Evolutionary conservation across 1,140 invertebrate genomes (phyloP), one percentile per base, ranked within the genome.

Genomic region (Drosophila nasuta): DNA sequence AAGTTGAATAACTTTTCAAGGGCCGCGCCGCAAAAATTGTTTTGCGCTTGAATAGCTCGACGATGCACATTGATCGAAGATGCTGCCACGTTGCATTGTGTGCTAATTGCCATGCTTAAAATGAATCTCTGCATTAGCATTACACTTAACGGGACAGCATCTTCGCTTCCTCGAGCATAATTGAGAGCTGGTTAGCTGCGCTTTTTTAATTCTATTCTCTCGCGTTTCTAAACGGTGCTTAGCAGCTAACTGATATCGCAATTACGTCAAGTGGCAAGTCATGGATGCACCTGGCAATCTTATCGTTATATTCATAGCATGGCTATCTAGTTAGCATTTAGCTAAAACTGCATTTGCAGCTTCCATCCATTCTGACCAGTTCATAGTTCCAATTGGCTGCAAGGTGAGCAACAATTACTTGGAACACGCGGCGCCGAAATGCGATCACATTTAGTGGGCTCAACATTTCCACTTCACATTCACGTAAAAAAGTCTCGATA

Each of bases 1-100:
- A 77, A 68, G 78, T 85, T 75, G 63, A 85, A 69, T 85, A 75
- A 79, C 75, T 70, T 81, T 75, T 58, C 45, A 57, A 82, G 62
- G 13, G 45, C 54, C 57, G 46, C 38, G 41, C 33, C 43, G 5
- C 41, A 43, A 64, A 43, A 58, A 20, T 20, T 59, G n/a, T 46
- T 25, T 51, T 41, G 17, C 43, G 45, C 54, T 69, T 59, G 46
- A 51, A 28, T 38, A 56, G 11, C 13, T 65, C 20, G 49, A 28
- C 13, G 49, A 6, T 8, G 49, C 25, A 28, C 30, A 60, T 13
- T 45, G 45, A 35, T 48, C 8, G 51, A 28, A 52, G 25, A 4
- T 11, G 30, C 2, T 5, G 30, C 5, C 30, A 54, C 51, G n/a
- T 54, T 54, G 30, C 64, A 66, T 66, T 66, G 64, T 66, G 33